phyloP scores from a whole-genome alignment of 2,888 invertebrate species.

The Chaetoderma sp. region DNA sequence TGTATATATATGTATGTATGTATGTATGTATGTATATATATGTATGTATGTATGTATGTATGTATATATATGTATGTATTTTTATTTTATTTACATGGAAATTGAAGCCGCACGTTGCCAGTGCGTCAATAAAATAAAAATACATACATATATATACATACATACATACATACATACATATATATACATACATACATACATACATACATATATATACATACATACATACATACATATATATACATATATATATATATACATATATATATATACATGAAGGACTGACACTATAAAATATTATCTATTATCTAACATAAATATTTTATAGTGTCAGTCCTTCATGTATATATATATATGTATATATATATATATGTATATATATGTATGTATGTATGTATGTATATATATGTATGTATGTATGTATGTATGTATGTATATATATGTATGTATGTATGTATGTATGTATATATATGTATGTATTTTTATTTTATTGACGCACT shows the following conservation, averaged over 20 bases:
- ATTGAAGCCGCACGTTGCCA: no score
- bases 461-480: constrained; percentile 2
- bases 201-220: not conserved
- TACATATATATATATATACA: constrained; percentile 5
- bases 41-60: not conserved
- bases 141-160: no score
- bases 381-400: constrained; percentile 1
- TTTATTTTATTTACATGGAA: no score
- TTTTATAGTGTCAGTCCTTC: no score
- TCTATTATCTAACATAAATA: not conserved
- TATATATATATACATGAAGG: no score
- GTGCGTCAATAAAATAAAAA: no score
- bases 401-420: constrained; percentile 4
- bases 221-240: constrained; percentile 1
- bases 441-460: not conserved
- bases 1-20: constrained; percentile 2
- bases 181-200: not conserved
- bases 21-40: not conserved
- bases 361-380: constrained; percentile 8
- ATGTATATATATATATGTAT: constrained; percentile 2
- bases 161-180: not conserved
- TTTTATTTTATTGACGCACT: no score
- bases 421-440: constrained; percentile 2
- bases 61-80: constrained; percentile 4
- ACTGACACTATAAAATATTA: no score